Evolutionary conservation across 2,888 invertebrate species (phyloP).

Genomic region (Drosophila mimica): DNA sequence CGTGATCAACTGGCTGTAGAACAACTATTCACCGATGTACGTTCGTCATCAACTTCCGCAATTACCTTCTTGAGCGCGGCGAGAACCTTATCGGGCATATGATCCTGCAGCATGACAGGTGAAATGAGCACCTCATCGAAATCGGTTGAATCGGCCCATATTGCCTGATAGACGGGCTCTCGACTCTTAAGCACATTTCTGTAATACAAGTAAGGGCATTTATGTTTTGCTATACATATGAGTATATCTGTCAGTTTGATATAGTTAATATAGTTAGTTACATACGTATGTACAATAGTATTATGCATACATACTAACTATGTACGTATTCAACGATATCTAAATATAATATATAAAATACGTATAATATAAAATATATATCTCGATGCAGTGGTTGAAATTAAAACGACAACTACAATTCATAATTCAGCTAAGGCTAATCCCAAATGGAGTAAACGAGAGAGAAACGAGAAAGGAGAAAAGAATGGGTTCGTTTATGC

Average conservation of each 20-base stretch:
- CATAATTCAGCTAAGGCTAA: slow-evolving; percentile 13
- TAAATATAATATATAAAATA: not conserved
- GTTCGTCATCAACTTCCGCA: slow-evolving; percentile 75
- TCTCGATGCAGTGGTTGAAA: slow-evolving; percentile 9
- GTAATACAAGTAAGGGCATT: slow-evolving; percentile 69
- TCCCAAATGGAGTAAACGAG: slow-evolving; percentile 1
- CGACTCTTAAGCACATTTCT: slow-evolving; percentile 89
- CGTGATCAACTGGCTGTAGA: slow-evolving; percentile 73
- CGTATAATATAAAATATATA: not conserved
- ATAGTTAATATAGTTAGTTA: not conserved
- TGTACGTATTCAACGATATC: not conserved
- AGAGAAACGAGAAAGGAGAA: slow-evolving; percentile 4
- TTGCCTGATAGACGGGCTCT: slow-evolving; percentile 93
- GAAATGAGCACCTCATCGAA: slow-evolving; percentile 95
- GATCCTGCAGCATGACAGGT: slow-evolving; percentile 95
- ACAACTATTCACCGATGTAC: slow-evolving; percentile 75
- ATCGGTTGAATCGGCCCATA: slow-evolving; percentile 93
- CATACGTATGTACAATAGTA: not conserved
- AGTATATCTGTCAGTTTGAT: slow-evolving; percentile 10
- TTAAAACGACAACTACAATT: slow-evolving; percentile 24
- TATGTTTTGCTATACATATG: slow-evolving; percentile 18
- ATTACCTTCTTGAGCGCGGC: slow-evolving; percentile 94
- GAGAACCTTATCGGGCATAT: slow-evolving; percentile 95
- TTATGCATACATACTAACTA: slow-evolving; percentile 2
- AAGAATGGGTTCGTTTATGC: not conserved